Conservation (phyloP, 2,797 vertebrate genomes). For the Microhierax caerulescens region DNA sequence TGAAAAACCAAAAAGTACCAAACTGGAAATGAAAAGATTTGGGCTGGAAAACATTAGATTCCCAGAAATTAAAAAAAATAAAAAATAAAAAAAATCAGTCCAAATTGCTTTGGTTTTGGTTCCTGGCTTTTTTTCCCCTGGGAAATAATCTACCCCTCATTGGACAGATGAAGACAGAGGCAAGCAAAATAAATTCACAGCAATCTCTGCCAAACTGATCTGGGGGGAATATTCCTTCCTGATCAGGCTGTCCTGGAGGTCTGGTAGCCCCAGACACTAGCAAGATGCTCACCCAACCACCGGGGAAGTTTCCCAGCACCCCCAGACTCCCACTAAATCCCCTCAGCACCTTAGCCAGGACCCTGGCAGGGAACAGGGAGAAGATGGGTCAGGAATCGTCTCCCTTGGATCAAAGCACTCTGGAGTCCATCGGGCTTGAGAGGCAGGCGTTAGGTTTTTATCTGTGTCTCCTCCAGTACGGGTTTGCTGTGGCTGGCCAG, state of each 20-base stretch:
- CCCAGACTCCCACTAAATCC: background rate
- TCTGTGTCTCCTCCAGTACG: background rate
- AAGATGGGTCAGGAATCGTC: background rate
- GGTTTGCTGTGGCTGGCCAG: background rate
- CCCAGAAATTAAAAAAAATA: background rate
- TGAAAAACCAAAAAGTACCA: background rate
- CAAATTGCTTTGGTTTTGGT: background rate
- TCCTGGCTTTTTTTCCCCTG: background rate
- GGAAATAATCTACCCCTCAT: background rate
- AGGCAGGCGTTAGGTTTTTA: background rate
- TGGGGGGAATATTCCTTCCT: background rate
- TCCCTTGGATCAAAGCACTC: background rate
- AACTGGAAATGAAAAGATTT: background rate
- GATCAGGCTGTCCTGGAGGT: background rate
- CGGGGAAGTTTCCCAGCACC: background rate
- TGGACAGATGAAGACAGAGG: background rate
- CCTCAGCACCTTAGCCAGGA: background rate
- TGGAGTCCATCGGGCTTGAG: background rate
- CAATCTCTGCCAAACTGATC: background rate
- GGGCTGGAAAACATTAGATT: background rate
- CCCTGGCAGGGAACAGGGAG: fast-evolving
- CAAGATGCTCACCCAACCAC: background rate
- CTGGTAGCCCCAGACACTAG: background rate
- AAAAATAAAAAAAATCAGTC: background rate
- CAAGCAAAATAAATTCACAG: background rate